Evolutionary conservation across 2,113 vertebrate species (phyloP), one percentile per base, ranked within the genome.

Genomic region (Heloderma charlesbogerti): DNA sequence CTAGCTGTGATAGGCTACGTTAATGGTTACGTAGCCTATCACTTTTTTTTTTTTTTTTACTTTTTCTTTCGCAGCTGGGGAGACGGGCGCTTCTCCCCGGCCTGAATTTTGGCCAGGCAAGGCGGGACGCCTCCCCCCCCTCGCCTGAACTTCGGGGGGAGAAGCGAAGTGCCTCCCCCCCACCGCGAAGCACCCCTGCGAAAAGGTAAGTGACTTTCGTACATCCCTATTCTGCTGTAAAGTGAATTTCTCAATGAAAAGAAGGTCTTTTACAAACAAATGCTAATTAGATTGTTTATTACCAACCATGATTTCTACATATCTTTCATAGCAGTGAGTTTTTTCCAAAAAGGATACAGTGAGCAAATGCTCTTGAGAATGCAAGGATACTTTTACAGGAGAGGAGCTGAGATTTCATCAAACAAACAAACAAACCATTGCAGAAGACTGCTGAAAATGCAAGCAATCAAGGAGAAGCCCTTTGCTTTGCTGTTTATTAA

Each of bases 211-310:
- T n/a, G n/a, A n/a, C n/a, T n/a, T n/a, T n/a, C n/a, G n/a, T n/a
- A n/a, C n/a, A n/a, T n/a, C n/a, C n/a, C n/a, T n/a, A n/a, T 90
- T 92, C 77, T 63, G 74, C 89, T 84, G 93, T 94, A 93, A 94
- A 93, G 92, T 91, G 27, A 81, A 40, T 89, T 96, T 95, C 91
- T 94, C 90, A 93, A 88, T 93, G 91, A 94, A 94, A 90, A 93
- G 12, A 82, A 74, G 12, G 16, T 89, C 5, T 72, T 84, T 93
- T 87, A 85, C 89, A 95, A 88, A 88, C 25, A 66, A 20, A 88
- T 91, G 84, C 37, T 89, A 93, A 94, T 90, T 29, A 67, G 37
- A 7, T 86, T 93, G 69, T 92, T 95, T 94, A 92, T 91, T 78
- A 72, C 37, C 79, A 54, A 66, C 71, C 74, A 90, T 91, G 81